Conservation (phyloP, 2,113 vertebrate species). For the Agapornis roseicollis region DNA sequence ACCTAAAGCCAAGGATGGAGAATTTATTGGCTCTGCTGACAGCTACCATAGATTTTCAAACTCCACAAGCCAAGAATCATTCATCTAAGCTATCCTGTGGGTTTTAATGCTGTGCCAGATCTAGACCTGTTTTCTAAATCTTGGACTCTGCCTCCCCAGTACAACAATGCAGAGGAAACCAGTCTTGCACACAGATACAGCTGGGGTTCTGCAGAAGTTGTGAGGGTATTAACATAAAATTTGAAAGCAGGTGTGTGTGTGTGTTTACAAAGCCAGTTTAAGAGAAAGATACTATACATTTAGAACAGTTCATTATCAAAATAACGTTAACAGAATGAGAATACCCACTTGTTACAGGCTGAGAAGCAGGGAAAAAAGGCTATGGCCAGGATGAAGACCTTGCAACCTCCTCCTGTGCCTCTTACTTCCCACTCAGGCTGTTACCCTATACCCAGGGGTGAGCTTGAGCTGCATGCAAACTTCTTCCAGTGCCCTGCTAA, state of each 20-base stretch:
- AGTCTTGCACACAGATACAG: not conserved
- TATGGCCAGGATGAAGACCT: not conserved
- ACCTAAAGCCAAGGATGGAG: not conserved
- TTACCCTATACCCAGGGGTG: not conserved
- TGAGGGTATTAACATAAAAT: not conserved
- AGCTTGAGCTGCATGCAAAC: not conserved
- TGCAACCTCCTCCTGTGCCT: not conserved
- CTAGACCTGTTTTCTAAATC: not conserved
- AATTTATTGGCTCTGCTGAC: slow-evolving; percentile 22
- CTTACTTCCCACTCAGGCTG: not conserved
- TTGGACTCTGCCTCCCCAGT: not conserved
- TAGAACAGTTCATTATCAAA: not conserved
- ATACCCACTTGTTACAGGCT: not conserved
- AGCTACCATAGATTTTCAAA: slow-evolving; percentile 8
- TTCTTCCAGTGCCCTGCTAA: not conserved
- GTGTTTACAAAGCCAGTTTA: not conserved
- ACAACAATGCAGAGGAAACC: not conserved
- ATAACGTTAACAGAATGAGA: not conserved
- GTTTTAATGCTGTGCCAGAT: not conserved
- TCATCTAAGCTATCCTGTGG: not conserved
- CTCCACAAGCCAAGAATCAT: not conserved
- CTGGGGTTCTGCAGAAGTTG: not conserved
- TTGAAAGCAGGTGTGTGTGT: not conserved
- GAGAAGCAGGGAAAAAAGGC: not conserved
- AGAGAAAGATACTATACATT: not conserved